Percentiles rank a stretch among this genome's conserved stretches.
These are phyloP conservation scores for Brenthis daphne DNA, from an alignment of 2,888 invertebrate species.

Conservation along the genomic window DNA sequence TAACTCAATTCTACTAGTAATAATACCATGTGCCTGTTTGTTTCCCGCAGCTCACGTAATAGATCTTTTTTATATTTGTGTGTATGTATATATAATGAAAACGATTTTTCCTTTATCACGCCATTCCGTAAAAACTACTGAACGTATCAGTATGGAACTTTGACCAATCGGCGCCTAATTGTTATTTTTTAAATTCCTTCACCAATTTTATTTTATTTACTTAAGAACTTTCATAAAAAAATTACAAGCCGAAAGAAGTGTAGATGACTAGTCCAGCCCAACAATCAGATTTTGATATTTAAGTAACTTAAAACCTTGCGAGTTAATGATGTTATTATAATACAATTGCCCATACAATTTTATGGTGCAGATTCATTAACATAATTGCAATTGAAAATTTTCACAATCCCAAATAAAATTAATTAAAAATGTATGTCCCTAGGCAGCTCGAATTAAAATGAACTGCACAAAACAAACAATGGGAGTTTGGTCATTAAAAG, in stretches of 20 bases:
- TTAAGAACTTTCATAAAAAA: neutral
- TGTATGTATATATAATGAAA: too few relatives aligned
- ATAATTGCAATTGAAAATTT: constrained; percentile 23
- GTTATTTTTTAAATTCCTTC: too few relatives aligned
- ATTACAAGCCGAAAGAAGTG: neutral
- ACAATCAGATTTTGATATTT: neutral
- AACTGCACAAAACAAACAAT: constrained; percentile 18
- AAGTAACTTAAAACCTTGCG: constrained; percentile 11
- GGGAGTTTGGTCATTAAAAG: constrained; percentile 7
- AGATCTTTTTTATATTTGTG: too few relatives aligned
- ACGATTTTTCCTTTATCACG: too few relatives aligned
- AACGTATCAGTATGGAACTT: too few relatives aligned
- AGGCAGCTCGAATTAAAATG: constrained; percentile 8
- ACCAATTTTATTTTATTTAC: too few relatives aligned
- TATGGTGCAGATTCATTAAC: constrained; percentile 18
- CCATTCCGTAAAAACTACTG: too few relatives aligned
- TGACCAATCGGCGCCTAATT: too few relatives aligned
- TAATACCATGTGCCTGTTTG: too few relatives aligned
- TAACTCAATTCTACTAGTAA: too few relatives aligned
- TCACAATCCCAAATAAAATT: constrained; percentile 22
- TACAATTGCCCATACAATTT: constrained; percentile 14
- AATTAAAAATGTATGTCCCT: constrained; percentile 14
- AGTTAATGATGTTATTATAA: constrained; percentile 18
- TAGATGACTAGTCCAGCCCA: neutral
- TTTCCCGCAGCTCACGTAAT: too few relatives aligned